Evolutionary conservation across 1,140 invertebrate species (phyloP).

Genomic region (Papilio xuthus): DNA sequence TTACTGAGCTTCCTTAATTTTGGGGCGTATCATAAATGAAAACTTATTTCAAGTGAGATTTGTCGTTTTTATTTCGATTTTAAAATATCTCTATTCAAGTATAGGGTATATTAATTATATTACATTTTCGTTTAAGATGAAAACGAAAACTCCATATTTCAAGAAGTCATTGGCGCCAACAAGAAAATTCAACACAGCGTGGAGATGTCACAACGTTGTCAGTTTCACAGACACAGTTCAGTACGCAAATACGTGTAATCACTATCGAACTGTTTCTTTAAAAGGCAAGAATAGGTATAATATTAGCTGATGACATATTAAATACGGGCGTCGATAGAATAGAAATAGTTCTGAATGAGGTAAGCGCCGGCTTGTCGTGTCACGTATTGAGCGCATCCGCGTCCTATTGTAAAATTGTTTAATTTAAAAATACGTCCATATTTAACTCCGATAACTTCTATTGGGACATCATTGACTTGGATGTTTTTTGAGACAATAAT

Average conservation of each 20-base stretch:
- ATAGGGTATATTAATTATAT: no score
- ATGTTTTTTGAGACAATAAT: no score
- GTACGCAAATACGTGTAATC: slow-evolving; percentile 11
- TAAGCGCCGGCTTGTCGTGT: slow-evolving; percentile 33
- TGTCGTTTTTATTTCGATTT: no score
- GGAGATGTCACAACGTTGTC: not conserved
- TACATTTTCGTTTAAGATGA: no score
- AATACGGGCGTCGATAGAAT: slow-evolving; percentile 48
- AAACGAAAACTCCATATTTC: not conserved
- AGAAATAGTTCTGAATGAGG: slow-evolving; percentile 54
- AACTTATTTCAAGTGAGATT: not conserved
- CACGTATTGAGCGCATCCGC: slow-evolving; percentile 55
- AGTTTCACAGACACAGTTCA: slow-evolving; percentile 32
- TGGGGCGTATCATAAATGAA: not conserved
- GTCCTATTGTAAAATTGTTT: slow-evolving; percentile 32
- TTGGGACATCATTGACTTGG: not conserved
- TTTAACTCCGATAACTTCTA: not conserved
- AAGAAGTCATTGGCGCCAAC: not conserved
- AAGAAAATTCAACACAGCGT: slow-evolving; percentile 9
- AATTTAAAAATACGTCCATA: slow-evolving; percentile 25
- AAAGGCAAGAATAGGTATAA: slow-evolving; percentile 52
- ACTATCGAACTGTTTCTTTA: slow-evolving; percentile 10
- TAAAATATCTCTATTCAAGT: no score
- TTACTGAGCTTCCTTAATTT: not conserved
- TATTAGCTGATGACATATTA: slow-evolving; percentile 61